phyloP scores from a whole-genome alignment of 2,888 invertebrate species.

The Monochamus alternatus region DNA sequence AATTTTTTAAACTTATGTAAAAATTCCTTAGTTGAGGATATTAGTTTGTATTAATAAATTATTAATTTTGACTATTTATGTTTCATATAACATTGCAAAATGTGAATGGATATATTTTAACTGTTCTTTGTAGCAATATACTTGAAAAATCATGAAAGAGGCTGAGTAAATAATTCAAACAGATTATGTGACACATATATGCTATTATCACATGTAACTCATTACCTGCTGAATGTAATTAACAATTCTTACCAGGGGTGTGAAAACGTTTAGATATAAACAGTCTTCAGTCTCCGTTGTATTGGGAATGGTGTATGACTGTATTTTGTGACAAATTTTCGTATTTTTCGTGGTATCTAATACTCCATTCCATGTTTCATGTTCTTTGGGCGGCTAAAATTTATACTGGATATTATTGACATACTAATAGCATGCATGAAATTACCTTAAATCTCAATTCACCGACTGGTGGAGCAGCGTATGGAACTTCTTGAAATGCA shows the following conservation, averaged over 20 bases:
- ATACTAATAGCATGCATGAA: neutral
- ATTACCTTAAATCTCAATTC: conserved; percentile 47
- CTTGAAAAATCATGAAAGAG: too few species aligned
- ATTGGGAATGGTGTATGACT: neutral
- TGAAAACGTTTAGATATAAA: conserved; percentile 12
- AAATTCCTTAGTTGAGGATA: too few species aligned
- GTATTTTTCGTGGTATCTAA: conserved; percentile 47
- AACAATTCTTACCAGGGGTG: neutral
- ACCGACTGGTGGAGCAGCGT: conserved; percentile 48
- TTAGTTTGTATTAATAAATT: too few species aligned
- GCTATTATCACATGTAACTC: too few species aligned
- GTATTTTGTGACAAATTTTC: conserved; percentile 46
- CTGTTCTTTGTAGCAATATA: too few species aligned
- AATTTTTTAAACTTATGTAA: too few species aligned
- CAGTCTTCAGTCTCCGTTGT: conserved; percentile 2
- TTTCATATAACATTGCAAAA: too few species aligned
- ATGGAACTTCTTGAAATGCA: conserved; percentile 50
- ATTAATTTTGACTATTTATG: too few species aligned
- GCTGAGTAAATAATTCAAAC: too few species aligned
- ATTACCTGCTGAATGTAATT: neutral
- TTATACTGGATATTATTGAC: neutral
- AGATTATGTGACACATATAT: too few species aligned
- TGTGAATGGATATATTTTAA: too few species aligned
- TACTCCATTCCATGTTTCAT: conserved; percentile 49
- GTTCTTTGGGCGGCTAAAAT: conserved; percentile 52